These are phyloP conservation scores for Platichthys flesus DNA, from an alignment of 2,113 vertebrate species.

Conservation along the genomic window DNA sequence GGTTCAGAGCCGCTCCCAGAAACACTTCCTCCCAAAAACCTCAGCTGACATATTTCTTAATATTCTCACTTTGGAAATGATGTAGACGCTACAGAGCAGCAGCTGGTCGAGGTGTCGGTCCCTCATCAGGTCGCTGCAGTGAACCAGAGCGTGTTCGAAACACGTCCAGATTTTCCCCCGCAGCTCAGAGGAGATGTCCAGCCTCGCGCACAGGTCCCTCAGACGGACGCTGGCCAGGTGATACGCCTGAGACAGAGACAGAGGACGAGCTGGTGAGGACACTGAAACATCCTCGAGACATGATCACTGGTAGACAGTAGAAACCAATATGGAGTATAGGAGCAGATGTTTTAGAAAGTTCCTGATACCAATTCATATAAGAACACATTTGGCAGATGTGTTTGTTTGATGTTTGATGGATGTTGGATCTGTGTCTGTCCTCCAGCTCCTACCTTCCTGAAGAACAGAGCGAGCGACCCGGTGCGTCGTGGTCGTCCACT, in stretches of 20 bases:
- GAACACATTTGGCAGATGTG: too few relatives aligned
- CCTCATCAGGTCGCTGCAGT: constrained; percentile 91
- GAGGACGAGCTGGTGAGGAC: neutral
- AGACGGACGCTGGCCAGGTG: constrained; percentile 95
- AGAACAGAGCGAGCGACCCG: constrained; percentile 95
- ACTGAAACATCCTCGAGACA: neutral
- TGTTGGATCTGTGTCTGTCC: too few relatives aligned
- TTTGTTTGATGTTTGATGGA: too few relatives aligned
- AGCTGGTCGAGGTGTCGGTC: constrained; percentile 96
- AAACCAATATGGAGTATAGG: too few relatives aligned
- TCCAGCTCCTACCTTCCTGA: constrained; percentile 88
- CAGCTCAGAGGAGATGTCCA: constrained; percentile 91
- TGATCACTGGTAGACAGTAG: too few relatives aligned
- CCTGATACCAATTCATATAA: too few relatives aligned
- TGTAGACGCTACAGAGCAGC: constrained; percentile 94
- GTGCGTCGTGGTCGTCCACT: constrained; percentile 86
- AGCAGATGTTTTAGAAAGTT: too few relatives aligned
- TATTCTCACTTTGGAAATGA: constrained; percentile 89
- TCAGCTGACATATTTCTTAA: too few relatives aligned
- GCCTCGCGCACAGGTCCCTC: constrained; percentile 90
- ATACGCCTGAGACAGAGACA: constrained; percentile 86
- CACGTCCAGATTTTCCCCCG: constrained; percentile 97
- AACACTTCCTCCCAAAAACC: neutral
- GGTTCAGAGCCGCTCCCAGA: too few relatives aligned
- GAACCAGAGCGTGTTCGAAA: constrained; percentile 91